A percentile compares a stretch with the other conserved stretches of the same genome.
Conservation (phyloP, 2,113 vertebrate species). For the Pelobates fuscus region DNA sequence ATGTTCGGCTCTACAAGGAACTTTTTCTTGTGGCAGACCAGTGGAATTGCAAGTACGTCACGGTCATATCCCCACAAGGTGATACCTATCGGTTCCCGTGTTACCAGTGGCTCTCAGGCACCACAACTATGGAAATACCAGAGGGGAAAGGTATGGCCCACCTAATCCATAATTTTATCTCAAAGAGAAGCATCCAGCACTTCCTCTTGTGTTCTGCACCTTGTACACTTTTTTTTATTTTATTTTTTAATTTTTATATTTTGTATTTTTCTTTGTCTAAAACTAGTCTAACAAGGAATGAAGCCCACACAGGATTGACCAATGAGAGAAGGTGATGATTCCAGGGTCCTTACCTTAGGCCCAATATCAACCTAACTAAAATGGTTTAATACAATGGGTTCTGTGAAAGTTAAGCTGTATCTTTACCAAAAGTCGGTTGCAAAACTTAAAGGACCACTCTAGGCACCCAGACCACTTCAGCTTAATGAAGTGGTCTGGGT, state of each 20-base stretch:
- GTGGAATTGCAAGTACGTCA: constrained; percentile 58
- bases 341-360: too few species aligned
- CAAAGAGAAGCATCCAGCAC: not conserved
- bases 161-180: not conserved
- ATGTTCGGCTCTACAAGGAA: constrained; percentile 61
- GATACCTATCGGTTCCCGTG: constrained; percentile 55
- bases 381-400: too few species aligned
- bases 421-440: too few species aligned
- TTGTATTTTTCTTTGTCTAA: not conserved
- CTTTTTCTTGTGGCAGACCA: constrained; percentile 56
- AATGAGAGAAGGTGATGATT: too few species aligned
- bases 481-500: too few species aligned
- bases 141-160: constrained; percentile 57
- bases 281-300: not conserved
- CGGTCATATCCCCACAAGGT: constrained; percentile 50
- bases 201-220: not conserved
- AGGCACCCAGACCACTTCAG: too few species aligned
- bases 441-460: too few species aligned
- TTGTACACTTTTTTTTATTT: not conserved
- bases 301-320: too few species aligned
- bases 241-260: not conserved
- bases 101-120: constrained; percentile 64
- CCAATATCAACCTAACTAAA: too few species aligned
- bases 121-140: constrained; percentile 53
- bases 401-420: too few species aligned